phyloP scores from a whole-genome alignment of 2,797 vertebrate species.

The Petrocephalus schoutedeni region DNA sequence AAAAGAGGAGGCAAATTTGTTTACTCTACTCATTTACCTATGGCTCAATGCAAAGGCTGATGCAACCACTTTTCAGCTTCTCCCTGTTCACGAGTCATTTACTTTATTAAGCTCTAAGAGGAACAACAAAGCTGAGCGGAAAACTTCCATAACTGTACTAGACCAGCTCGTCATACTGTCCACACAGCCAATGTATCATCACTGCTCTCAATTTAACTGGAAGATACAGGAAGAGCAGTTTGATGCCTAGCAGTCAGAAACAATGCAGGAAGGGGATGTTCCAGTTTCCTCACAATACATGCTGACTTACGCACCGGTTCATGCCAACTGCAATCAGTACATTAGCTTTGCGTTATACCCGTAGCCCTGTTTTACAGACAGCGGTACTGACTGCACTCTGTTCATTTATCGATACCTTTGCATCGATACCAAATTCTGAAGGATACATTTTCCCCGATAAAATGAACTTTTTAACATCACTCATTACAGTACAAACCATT shows the following conservation, averaged over 20 bases:
- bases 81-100: not conserved
- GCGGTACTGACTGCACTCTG: not conserved
- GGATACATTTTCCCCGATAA: no score
- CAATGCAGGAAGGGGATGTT: not conserved
- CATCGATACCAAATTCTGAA: no score
- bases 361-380: not conserved
- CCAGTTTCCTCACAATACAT: not conserved
- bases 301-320: not conserved
- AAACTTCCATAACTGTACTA: not conserved
- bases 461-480: no score
- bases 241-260: not conserved
- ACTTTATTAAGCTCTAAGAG: not conserved
- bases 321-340: not conserved
- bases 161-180: not conserved
- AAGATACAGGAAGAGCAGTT: not conserved
- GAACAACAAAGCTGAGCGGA: not conserved
- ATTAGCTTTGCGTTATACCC: not conserved
- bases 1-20: not conserved
- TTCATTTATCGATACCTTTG: not conserved
- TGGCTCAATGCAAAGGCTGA: not conserved
- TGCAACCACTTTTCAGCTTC: not conserved
- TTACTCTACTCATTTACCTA: not conserved
- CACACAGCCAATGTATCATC: not conserved
- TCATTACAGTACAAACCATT: no score
- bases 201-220: not conserved